Evolutionary conservation across 2,113 vertebrate genomes (phyloP).

Genomic region (Toxotes jaculatrix): DNA sequence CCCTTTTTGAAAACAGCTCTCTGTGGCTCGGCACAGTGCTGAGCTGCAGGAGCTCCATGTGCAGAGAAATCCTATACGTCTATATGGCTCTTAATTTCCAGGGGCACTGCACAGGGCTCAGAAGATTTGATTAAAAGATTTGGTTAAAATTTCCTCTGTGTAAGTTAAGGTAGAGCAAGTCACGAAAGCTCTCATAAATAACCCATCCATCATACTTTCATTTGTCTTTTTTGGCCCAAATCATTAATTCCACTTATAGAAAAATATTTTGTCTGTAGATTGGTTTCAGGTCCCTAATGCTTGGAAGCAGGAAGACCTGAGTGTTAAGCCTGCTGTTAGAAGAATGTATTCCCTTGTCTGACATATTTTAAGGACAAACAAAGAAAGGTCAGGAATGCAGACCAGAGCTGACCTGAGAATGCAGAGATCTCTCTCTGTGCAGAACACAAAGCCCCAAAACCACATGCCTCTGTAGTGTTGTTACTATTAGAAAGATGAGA

Average conservation of each 20-base stretch:
- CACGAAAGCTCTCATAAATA: conserved; percentile 2
- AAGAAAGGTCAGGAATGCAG: conserved; percentile 77
- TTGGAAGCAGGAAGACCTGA: background rate
- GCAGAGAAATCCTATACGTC: conserved; percentile 69
- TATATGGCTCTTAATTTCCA: conserved; percentile 56
- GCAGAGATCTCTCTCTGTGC: conserved; percentile 45
- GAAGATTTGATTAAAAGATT: conserved; percentile 51
- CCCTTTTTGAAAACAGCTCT: conserved; percentile 75
- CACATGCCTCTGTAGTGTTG: conserved; percentile 8
- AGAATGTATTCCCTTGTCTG: conserved; percentile 38
- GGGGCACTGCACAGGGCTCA: conserved; percentile 40
- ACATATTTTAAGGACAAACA: conserved; percentile 66
- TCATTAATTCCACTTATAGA: conserved; percentile 38
- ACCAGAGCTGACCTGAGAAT: conserved; percentile 56
- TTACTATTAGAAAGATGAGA: conserved; percentile 42
- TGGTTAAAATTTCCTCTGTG: conserved; percentile 56
- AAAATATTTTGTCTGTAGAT: conserved; percentile 12
- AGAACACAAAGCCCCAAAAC: conserved; percentile 32
- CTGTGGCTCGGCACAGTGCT: conserved; percentile 42
- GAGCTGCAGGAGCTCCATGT: conserved; percentile 41
- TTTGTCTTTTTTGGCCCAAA: conserved; percentile 41
- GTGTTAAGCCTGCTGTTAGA: background rate
- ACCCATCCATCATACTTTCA: background rate
- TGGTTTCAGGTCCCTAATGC: conserved; percentile 23
- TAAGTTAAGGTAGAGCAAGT: conserved; percentile 44